Percentiles rank a stretch among this genome's conserved stretches.
phyloP scores from a whole-genome alignment of 2,888 invertebrate genomes.

The Sesamia inferens region DNA sequence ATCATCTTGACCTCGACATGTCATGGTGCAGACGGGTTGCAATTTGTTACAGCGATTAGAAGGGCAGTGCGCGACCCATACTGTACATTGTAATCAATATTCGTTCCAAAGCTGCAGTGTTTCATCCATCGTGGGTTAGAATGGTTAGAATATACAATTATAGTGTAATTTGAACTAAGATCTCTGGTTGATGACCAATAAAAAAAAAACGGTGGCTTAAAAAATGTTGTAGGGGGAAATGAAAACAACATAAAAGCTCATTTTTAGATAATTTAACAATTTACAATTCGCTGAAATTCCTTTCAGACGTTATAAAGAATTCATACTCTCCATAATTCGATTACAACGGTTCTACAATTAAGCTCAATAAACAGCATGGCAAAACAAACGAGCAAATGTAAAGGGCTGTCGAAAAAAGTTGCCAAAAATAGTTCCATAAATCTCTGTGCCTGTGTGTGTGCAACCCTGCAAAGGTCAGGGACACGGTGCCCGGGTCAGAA shows the following conservation, averaged over 20 bases:
- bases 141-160: background rate
- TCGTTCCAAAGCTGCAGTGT: constrained; percentile 34
- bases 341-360: constrained; percentile 27
- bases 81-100: constrained; percentile 54
- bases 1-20: constrained; percentile 26
- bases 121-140: constrained; percentile 4
- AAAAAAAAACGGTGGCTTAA: background rate
- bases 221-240: background rate
- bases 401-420: constrained; percentile 33
- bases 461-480: constrained; percentile 64
- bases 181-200: background rate
- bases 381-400: constrained; percentile 10
- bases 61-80: constrained; percentile 50
- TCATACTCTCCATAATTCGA: constrained; percentile 31
- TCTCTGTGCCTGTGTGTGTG: constrained; percentile 43
- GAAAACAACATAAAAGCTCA: background rate
- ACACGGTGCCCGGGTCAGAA: constrained; percentile 61
- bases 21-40: constrained; percentile 49
- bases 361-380: constrained; percentile 19
- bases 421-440: constrained; percentile 50
- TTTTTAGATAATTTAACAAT: background rate
- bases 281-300: constrained; percentile 9
- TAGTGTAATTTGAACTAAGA: background rate
- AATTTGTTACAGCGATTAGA: constrained; percentile 65
- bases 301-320: constrained; percentile 36